A percentile compares a stretch with the other conserved stretches of the same genome.
Conservation (phyloP, 2,888 invertebrate genomes). For the Callyntrura sp. region DNA sequence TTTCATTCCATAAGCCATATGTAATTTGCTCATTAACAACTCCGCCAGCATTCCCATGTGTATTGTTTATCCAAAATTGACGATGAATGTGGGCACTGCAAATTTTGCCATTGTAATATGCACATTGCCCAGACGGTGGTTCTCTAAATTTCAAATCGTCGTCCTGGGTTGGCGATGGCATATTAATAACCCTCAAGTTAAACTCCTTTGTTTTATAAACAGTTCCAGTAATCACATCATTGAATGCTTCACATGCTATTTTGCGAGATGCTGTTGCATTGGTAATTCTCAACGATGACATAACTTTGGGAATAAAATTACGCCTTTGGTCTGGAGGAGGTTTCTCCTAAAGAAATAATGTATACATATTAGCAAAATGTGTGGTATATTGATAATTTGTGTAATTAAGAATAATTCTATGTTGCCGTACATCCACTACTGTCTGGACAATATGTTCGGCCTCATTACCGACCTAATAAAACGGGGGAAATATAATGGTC, state of each 20-base stretch:
- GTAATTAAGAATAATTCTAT: not conserved
- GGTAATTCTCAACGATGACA: constrained; percentile 82
- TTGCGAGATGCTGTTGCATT: constrained; percentile 82
- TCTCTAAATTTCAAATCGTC: constrained; percentile 83
- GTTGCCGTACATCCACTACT: constrained; percentile 75
- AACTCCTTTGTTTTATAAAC: constrained; percentile 78
- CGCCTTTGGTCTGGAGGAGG: constrained; percentile 68
- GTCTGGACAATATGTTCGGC: constrained; percentile 80
- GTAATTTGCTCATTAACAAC: constrained; percentile 95
- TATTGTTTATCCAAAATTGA: constrained; percentile 91
- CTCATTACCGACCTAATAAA: constrained; percentile 77
- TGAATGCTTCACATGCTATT: constrained; percentile 82
- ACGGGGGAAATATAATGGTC: not conserved
- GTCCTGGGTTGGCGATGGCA: constrained; percentile 80
- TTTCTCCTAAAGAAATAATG: constrained; percentile 63
- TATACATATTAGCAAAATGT: not conserved
- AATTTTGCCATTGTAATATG: constrained; percentile 94
- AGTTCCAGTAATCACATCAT: constrained; percentile 72
- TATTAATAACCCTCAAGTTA: constrained; percentile 82
- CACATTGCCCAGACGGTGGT: constrained; percentile 90
- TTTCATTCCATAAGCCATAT: constrained; percentile 93
- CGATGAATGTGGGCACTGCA: constrained; percentile 87
- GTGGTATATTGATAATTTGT: not conserved
- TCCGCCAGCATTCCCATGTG: constrained; percentile 88
- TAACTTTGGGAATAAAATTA: constrained; percentile 82